These are phyloP conservation scores for Oligia latruncula DNA, from an alignment of 2,888 invertebrate species.

Conservation along the genomic window DNA sequence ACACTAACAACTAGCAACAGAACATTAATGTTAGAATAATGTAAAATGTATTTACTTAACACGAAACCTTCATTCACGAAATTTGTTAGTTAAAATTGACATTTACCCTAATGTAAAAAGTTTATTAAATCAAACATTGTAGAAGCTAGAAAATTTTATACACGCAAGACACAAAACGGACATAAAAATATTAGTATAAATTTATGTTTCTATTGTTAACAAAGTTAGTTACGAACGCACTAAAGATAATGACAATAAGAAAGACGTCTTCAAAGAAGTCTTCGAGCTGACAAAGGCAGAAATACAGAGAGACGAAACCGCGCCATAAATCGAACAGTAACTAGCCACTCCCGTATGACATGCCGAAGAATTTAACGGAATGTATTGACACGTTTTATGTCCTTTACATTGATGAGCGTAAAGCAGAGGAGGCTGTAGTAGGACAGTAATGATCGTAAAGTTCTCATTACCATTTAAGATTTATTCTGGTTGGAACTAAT, in stretches of 20 bases:
- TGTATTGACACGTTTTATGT: constrained; percentile 81
- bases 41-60: constrained; percentile 65
- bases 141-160: constrained; percentile 43
- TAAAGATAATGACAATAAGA: constrained; percentile 71
- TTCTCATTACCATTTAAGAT: constrained; percentile 55
- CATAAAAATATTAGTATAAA: constrained; percentile 44
- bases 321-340: constrained; percentile 81
- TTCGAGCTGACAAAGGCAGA: constrained; percentile 70
- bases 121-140: constrained; percentile 60
- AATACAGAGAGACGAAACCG: constrained; percentile 72
- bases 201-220: constrained; percentile 66
- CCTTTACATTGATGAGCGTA: constrained; percentile 84
- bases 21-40: constrained; percentile 67
- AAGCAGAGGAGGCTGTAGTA: constrained; percentile 70
- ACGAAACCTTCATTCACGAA: constrained; percentile 59
- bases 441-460: constrained; percentile 59
- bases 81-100: constrained; percentile 52
- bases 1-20: constrained; percentile 67
- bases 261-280: constrained; percentile 66
- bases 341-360: constrained; percentile 75
- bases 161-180: constrained; percentile 35
- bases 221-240: constrained; percentile 47
- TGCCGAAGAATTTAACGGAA: constrained; percentile 79
- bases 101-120: constrained; percentile 42
- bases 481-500: constrained; percentile 41